Evolutionary conservation across 2,113 vertebrate species (phyloP), one percentile per base, ranked within the genome.

Genomic region (Coracopsis vasa): DNA sequence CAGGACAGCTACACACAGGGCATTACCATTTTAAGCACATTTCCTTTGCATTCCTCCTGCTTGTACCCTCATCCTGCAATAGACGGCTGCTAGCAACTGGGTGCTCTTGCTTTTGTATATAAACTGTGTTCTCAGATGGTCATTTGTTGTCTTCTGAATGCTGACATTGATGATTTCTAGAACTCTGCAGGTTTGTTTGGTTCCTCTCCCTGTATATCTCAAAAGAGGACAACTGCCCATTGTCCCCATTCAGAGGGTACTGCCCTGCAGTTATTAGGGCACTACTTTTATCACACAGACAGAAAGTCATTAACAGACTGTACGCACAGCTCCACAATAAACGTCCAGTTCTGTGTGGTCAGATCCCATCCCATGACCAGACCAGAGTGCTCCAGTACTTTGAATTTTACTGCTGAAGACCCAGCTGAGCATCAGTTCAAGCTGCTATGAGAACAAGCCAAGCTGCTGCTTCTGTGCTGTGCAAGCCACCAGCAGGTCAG

Each of bases 1-100:
- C 1, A 0, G 48, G 42, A 56, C 42, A n/a, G 41, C 60, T 21
- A 6, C 9, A 2, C 12, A 16, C n/a, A 18, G 24, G 13, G 5
- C 8, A 29, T 37, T 18, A 20, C 53, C 25, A 33, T 69, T 45
- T 50, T 15, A n/a, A 69, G 35, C n/a, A 58, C 1, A 1, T 20
- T n/a, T 69, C n/a, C 29, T 58, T 37, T 21, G 44, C 16, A 2
- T 21, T 42, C 50, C 39, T 27, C 6, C 37, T 47, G 79, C 29
- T 66, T 64, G 13, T 15, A 50, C 33, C 18, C 27, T 37, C 53
- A 62, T 6, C n/a, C 54, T 39, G 37, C n/a, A 29, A 45, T 2
- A 39, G 0, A 25, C 54, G 70, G 48, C 54, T 69, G 61, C 58
- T 45, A 44, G 41, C 31, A 48, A 64, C 14, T 48, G 29, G 7